Evolutionary conservation across 1,140 invertebrate genomes (phyloP), one percentile per base, ranked within the genome.

Genomic region (Scaptomyza montana): DNA sequence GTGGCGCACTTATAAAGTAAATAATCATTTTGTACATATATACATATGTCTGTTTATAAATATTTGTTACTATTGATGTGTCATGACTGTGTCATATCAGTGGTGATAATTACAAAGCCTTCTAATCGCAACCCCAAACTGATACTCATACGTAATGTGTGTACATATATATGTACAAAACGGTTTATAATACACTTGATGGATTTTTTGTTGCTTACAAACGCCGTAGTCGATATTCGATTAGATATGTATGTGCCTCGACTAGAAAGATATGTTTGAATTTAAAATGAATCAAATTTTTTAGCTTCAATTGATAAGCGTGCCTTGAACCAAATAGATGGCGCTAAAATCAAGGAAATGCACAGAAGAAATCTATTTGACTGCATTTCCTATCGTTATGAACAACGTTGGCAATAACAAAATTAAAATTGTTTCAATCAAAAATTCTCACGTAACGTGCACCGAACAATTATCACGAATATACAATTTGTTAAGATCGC

Each of bases 101-200:
- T 57, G 70, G 51, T 66, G 78, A 85, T 85, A 78, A 85, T 85
- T 86, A 57, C 56, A 50, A 71, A 63, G 43, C 45, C 47, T 49
- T 21, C 56, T 45, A 45, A 65, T 49, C 53, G 66, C 68, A 46
- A 46, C n/a, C 21, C 46, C 30, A 13, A 65, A 16, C 19, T 39
- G 68, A 66, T 65, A 51, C 62, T 57, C 56, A 74, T 69, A 62
- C 43, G 63, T 55, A 59, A 72, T 71, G 28, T 41, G 25, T 16
- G 43, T 50, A 39, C 7, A 7, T 25, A 25, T 4, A 25, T 4
- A 25, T 55, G 55, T 59, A 10, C 8, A 39, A 16, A 49, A 47
- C 53, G 66, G 47, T 62, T 54, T 54, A 36, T 33, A 36, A 61
- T 13, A 25, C 21, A 25, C 2, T 30, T 13, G 8, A 47, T 39